A percentile compares a stretch with the other conserved stretches of the same genome.
Evolutionary conservation across 23 tunicate species (phyloP).

Genomic region (Ciona savignyi): DNA sequence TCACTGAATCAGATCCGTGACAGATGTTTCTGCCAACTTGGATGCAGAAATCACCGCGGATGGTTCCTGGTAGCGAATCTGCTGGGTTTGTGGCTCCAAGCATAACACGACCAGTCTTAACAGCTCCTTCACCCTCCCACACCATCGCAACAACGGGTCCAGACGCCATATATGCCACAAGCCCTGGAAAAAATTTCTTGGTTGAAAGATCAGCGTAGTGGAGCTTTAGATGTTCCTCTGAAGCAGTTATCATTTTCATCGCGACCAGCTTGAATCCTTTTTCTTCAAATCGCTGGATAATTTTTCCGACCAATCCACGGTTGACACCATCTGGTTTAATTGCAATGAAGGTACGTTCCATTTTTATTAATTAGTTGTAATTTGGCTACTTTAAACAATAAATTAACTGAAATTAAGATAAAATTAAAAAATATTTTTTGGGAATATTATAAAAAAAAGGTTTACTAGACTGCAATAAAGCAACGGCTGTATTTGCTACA

Average conservation of each 20-base stretch:
- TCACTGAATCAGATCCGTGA: constrained; percentile 97
- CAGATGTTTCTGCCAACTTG: constrained; percentile 94
- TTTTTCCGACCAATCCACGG: constrained; percentile 91
- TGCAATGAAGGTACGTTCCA: constrained; percentile 94
- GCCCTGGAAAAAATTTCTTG: constrained; percentile 71
- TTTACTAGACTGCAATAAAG: no score
- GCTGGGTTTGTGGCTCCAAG: constrained; percentile 93
- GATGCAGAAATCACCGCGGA: constrained; percentile 95
- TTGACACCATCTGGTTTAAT: constrained; percentile 98
- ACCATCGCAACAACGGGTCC: constrained; percentile 99
- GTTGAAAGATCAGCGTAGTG: constrained; percentile 85
- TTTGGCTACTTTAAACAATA: not conserved
- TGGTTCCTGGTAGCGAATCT: constrained; percentile 70
- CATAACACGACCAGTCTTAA: constrained; percentile 92
- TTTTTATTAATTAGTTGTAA: not conserved
- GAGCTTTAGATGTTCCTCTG: constrained; percentile 54
- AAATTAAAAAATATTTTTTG: no score
- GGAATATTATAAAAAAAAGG: no score
- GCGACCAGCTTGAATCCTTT: constrained; percentile 96
- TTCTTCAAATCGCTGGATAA: constrained; percentile 85
- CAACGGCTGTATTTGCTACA: no score
- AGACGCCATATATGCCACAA: constrained; percentile 85
- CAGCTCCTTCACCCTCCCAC: constrained; percentile 89
- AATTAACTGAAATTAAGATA: not conserved
- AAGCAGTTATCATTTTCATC: constrained; percentile 65